Conservation (phyloP, 2,888 invertebrate species). For the Pasiphila rectangulata region DNA sequence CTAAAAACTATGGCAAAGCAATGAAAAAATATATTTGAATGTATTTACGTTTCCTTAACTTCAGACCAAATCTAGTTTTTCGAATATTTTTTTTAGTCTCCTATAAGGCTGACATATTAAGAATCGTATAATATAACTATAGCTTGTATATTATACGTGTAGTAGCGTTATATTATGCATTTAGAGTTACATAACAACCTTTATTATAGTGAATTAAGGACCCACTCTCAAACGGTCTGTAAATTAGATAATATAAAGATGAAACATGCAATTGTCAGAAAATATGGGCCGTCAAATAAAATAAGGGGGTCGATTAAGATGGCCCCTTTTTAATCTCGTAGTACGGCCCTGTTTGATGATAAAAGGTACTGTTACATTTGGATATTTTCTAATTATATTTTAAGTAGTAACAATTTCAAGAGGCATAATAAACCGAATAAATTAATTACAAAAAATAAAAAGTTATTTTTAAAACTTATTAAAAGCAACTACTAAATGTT, state of each 20-base stretch:
- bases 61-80: too few relatives aligned
- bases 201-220: conserved; percentile 58
- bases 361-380: conserved; percentile 9
- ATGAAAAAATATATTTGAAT: too few relatives aligned
- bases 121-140: conserved; percentile 69
- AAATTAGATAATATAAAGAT: conserved; percentile 36
- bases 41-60: too few relatives aligned
- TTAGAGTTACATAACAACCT: conserved; percentile 67
- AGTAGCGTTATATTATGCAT: conserved; percentile 69
- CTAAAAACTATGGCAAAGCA: too few relatives aligned
- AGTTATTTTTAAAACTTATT: conserved; percentile 16
- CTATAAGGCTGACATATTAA: conserved; percentile 55
- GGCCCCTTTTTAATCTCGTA: conserved; percentile 4
- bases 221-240: conserved; percentile 42
- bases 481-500: too few relatives aligned
- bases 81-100: conserved; percentile 8
- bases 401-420: conserved; percentile 63
- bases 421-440: conserved; percentile 55
- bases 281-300: conserved; percentile 1
- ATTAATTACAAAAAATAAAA: conserved; percentile 17
- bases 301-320: conserved; percentile 9
- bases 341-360: conserved; percentile 9
- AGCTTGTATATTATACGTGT: conserved; percentile 69
- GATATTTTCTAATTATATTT: conserved; percentile 37
- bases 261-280: conserved; percentile 1